These are phyloP conservation scores for Salvator merianae DNA, from an alignment of 2,113 vertebrate species.

Conservation along the genomic window DNA sequence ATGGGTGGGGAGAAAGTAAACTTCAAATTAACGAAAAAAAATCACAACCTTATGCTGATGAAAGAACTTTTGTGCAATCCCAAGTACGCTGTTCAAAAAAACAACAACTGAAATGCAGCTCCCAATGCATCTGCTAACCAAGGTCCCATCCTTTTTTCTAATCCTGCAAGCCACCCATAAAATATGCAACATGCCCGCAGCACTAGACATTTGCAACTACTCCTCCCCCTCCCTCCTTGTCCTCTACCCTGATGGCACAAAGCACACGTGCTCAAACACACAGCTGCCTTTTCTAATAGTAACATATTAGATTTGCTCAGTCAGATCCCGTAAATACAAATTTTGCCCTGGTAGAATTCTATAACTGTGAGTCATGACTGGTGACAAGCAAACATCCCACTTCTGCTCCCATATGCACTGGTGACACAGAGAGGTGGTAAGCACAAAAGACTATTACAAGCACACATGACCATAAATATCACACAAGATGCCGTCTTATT, in stretches of 20 bases:
- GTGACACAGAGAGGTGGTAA: background rate
- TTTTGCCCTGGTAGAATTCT: constrained; percentile 31
- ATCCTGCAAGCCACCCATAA: background rate
- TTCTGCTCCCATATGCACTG: constrained; percentile 6
- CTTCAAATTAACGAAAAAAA: background rate
- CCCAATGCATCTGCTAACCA: background rate
- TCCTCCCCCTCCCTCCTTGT: background rate
- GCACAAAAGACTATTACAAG: background rate
- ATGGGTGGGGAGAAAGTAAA: background rate
- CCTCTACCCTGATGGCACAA: background rate
- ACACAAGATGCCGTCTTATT: background rate
- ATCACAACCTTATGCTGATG: background rate
- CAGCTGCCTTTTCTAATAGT: constrained; percentile 19
- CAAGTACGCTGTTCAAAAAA: background rate
- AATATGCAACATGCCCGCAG: background rate
- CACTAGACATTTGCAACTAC: background rate
- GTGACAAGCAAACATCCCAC: constrained; percentile 20
- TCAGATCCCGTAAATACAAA: constrained; percentile 35
- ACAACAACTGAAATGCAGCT: background rate
- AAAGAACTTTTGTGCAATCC: background rate
- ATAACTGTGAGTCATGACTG: constrained; percentile 43
- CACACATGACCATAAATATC: accelerated
- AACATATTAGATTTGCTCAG: constrained; percentile 39
- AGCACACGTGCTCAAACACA: background rate
- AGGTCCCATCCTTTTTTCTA: background rate